Evolutionary conservation across 2,797 vertebrate genomes (phyloP).

Genomic region (Hemitrygon akajei): DNA sequence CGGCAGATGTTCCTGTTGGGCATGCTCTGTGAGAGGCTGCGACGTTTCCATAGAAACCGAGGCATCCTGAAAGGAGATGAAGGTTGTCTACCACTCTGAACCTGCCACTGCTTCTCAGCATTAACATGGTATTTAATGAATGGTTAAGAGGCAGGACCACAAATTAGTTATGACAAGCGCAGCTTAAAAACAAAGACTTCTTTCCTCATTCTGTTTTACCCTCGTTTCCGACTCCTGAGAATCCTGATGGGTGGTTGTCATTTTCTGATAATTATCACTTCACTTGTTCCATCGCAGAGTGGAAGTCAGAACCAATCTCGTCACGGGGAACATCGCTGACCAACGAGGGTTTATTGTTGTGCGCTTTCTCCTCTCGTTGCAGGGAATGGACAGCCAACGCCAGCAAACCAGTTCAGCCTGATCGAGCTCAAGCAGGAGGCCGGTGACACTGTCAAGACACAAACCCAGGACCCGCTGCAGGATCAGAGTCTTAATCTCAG

Average conservation of each 20-base stretch:
- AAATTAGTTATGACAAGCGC: slow-evolving; percentile 97
- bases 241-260: slow-evolving; percentile 90
- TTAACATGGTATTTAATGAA: slow-evolving; percentile 96
- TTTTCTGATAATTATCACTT: slow-evolving; percentile 97
- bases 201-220: slow-evolving; percentile 75
- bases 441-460: slow-evolving; percentile 54
- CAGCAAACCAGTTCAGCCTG: slow-evolving; percentile 68
- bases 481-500: slow-evolving; percentile 92
- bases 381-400: slow-evolving; percentile 77
- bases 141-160: slow-evolving; percentile 84
- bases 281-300: slow-evolving; percentile 77
- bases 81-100: slow-evolving; percentile 73
- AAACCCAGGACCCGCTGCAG: slow-evolving; percentile 71
- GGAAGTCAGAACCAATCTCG: slow-evolving; percentile 81
- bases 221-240: slow-evolving; percentile 75
- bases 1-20: slow-evolving; percentile 72
- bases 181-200: slow-evolving; percentile 69
- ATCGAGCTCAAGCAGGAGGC: slow-evolving; percentile 81
- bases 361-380: slow-evolving; percentile 39
- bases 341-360: slow-evolving; percentile 64
- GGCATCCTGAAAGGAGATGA: slow-evolving; percentile 48
- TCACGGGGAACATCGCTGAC: slow-evolving; percentile 82
- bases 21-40: slow-evolving; percentile 64
- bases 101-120: slow-evolving; percentile 96
- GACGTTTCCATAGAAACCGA: slow-evolving; percentile 74